Evolutionary conservation across 1,140 invertebrate genomes (phyloP).

Genomic region (Varroa destructor): DNA sequence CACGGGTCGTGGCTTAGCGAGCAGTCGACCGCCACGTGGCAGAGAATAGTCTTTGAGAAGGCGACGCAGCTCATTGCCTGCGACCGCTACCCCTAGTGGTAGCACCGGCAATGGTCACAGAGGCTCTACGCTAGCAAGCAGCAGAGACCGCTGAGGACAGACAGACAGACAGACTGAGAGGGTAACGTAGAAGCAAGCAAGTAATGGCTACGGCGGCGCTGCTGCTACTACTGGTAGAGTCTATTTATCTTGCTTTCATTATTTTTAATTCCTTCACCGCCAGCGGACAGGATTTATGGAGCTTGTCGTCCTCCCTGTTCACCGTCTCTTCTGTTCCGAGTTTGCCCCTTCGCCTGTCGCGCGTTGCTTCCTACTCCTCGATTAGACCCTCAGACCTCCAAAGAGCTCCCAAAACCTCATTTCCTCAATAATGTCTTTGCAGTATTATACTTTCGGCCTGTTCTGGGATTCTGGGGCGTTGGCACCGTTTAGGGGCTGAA

Average conservation of each 20-base stretch:
- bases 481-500: no score
- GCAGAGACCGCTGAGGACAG: not conserved
- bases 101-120: not conserved
- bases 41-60: no score
- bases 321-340: not conserved
- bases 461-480: no score
- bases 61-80: not conserved
- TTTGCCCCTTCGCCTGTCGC: not conserved
- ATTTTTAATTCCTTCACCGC: constrained; percentile 21
- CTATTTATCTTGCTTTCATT: constrained; percentile 28
- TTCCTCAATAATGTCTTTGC: no score
- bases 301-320: constrained; percentile 23
- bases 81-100: not conserved
- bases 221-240: not conserved
- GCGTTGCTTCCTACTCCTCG: not conserved
- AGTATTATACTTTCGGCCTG: no score
- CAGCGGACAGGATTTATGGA: constrained; percentile 22
- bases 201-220: not conserved
- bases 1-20: no score
- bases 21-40: no score
- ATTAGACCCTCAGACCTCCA: no score
- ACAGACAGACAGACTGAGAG: not conserved
- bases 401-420: no score
- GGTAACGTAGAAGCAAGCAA: not conserved
- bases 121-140: not conserved